A percentile compares a stretch with the other conserved stretches of the same genome.
Evolutionary conservation across 2,113 vertebrate species (phyloP).

Genomic region (Anoura caudifer): DNA sequence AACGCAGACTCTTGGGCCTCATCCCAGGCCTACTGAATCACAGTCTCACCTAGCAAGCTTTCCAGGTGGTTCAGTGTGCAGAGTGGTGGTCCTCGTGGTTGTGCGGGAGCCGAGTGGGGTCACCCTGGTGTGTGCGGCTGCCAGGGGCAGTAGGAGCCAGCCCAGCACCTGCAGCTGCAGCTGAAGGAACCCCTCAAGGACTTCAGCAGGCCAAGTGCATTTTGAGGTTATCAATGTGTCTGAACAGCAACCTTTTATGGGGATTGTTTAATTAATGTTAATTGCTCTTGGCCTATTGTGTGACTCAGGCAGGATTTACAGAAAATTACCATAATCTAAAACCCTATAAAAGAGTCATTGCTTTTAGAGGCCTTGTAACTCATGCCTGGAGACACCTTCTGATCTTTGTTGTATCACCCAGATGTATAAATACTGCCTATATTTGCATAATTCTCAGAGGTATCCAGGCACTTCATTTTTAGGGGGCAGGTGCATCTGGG

Average conservation of each 20-base stretch:
- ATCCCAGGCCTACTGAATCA: not conserved
- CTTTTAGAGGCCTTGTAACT: constrained; percentile 67
- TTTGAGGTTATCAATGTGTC: constrained; percentile 73
- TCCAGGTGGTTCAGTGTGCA: rapidly evolving
- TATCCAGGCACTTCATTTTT: constrained; percentile 40
- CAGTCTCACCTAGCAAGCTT: not conserved
- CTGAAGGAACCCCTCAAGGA: not conserved
- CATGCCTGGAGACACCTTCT: constrained; percentile 44
- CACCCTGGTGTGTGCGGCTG: not conserved
- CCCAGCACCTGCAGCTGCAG: constrained; percentile 9
- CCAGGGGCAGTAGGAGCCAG: not conserved
- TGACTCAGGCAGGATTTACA: constrained; percentile 66
- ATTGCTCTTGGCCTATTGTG: constrained; percentile 67
- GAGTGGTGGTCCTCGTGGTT: not conserved
- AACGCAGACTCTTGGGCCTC: not conserved
- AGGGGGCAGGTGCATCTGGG: not conserved
- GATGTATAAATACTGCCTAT: constrained; percentile 33
- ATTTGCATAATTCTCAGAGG: constrained; percentile 60
- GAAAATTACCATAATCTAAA: constrained; percentile 68
- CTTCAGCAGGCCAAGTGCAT: constrained; percentile 51
- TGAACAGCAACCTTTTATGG: constrained; percentile 52
- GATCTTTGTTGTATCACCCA: constrained; percentile 23
- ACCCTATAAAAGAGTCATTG: constrained; percentile 52
- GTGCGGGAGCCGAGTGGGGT: not conserved
- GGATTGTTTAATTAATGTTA: constrained; percentile 78